A percentile compares a stretch with the other conserved stretches of the same genome.
These are phyloP conservation scores for Hydractinia symbiolongicarpus DNA, from an alignment of 30 jellyfish, hydroid and myxozoan genomes.

Conservation along the genomic window DNA sequence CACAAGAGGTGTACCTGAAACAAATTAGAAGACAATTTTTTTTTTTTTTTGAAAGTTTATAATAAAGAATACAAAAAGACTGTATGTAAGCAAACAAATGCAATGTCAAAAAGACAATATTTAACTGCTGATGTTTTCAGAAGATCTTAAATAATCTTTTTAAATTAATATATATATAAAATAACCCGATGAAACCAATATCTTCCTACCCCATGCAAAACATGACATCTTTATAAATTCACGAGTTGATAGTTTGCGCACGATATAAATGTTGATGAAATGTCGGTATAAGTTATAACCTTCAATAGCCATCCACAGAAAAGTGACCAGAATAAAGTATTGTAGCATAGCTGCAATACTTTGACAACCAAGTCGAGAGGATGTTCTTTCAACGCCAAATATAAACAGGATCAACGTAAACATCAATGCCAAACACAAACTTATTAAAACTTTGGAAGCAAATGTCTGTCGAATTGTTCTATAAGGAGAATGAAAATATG, in stretches of 20 bases:
- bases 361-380: conserved; percentile 51
- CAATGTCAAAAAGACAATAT: not conserved
- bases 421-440: conserved; percentile 58
- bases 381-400: conserved; percentile 58
- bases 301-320: conserved; percentile 84
- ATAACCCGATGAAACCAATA: no score
- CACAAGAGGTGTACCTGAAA: conserved; percentile 1
- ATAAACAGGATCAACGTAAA: conserved; percentile 41
- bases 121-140: not conserved
- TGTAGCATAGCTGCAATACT: conserved; percentile 61
- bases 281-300: conserved; percentile 72
- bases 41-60: not conserved
- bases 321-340: conserved; percentile 67
- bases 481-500: not conserved
- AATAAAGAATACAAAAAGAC: not conserved
- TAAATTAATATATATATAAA: no score
- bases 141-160: no score
- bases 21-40: not conserved
- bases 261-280: conserved; percentile 46
- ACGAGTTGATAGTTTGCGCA: not conserved
- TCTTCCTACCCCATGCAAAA: conserved; percentile 12
- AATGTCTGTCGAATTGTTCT: conserved; percentile 64
- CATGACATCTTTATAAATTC: not conserved
- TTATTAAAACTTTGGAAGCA: conserved; percentile 71
- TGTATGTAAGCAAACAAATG: not conserved